phyloP scores from a whole-genome alignment of 2,797 vertebrate species.

The Mormyrops attenuatus region DNA sequence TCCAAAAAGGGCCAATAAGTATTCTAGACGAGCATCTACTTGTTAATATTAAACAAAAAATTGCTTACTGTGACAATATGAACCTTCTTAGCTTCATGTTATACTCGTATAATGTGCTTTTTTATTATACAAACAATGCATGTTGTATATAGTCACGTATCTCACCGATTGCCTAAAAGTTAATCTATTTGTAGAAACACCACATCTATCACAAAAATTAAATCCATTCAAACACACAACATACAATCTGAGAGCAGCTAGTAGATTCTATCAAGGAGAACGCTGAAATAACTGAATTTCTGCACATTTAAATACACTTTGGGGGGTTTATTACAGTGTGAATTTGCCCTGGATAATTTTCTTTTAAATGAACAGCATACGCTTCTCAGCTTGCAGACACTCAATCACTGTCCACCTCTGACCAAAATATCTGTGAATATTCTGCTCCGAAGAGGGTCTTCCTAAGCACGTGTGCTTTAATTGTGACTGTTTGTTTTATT shows the following conservation, averaged over 20 bases:
- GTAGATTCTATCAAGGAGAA: neutral
- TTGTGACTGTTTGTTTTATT: slow-evolving; percentile 15
- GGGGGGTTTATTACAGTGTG: slow-evolving; percentile 5
- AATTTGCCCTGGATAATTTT: slow-evolving; percentile 16
- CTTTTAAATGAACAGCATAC: slow-evolving; percentile 10
- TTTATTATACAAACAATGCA: neutral
- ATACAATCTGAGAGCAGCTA: neutral
- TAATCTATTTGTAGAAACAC: neutral
- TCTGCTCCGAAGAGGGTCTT: neutral
- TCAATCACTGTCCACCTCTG: slow-evolving; percentile 15
- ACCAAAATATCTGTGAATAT: slow-evolving; percentile 11
- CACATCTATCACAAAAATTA: neutral
- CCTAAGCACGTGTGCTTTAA: slow-evolving; percentile 3
- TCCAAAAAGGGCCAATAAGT: neutral
- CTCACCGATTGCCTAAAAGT: neutral
- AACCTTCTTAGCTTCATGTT: neutral
- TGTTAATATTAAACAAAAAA: neutral
- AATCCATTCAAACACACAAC: neutral
- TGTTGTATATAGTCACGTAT: neutral
- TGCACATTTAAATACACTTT: slow-evolving; percentile 12
- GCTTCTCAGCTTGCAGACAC: neutral
- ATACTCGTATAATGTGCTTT: neutral
- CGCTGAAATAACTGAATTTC: neutral
- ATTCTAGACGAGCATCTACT: neutral
- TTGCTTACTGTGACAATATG: neutral